A percentile compares a stretch with the other conserved stretches of the same genome.
phyloP scores from a whole-genome alignment of 53 echinoderm and acorn worm genomes.

The Pentamera pediparva region DNA sequence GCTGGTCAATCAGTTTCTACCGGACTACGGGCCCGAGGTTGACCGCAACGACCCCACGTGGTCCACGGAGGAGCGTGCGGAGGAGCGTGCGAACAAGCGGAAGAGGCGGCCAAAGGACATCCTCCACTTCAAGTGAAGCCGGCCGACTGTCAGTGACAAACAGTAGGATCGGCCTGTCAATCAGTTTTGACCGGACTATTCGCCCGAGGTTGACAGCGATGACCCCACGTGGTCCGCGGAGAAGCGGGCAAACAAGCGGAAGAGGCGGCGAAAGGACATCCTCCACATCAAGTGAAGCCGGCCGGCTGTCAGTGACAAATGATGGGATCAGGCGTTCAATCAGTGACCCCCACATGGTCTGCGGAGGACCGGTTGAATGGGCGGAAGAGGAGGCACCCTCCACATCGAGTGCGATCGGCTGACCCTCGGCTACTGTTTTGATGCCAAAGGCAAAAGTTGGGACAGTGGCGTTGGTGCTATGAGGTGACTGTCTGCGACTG shows the following conservation, averaged over 20 bases:
- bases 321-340: no score
- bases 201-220: conserved; percentile 6
- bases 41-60: conserved; percentile 33
- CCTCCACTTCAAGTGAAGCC: conserved; percentile 48
- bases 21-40: conserved; percentile 6
- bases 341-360: conserved; percentile 30
- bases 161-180: background rate
- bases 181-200: conserved; percentile 21
- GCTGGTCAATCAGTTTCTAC: conserved; percentile 17
- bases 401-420: no score
- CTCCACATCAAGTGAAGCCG: conserved; percentile 55
- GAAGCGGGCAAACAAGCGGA: conserved; percentile 42
- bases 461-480: no score
- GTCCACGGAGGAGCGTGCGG: conserved; percentile 40
- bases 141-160: no score
- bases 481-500: no score
- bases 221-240: conserved; percentile 40
- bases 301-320: no score
- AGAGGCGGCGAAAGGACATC: conserved; percentile 54
- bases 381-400: conserved; percentile 48
- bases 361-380: conserved; percentile 42
- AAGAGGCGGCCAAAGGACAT: conserved; percentile 59
- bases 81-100: conserved; percentile 42
- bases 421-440: no score
- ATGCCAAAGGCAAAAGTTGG: no score